Evolutionary conservation across 2,797 vertebrate genomes (phyloP).

Genomic region (Dendrocincla tyrannina): DNA sequence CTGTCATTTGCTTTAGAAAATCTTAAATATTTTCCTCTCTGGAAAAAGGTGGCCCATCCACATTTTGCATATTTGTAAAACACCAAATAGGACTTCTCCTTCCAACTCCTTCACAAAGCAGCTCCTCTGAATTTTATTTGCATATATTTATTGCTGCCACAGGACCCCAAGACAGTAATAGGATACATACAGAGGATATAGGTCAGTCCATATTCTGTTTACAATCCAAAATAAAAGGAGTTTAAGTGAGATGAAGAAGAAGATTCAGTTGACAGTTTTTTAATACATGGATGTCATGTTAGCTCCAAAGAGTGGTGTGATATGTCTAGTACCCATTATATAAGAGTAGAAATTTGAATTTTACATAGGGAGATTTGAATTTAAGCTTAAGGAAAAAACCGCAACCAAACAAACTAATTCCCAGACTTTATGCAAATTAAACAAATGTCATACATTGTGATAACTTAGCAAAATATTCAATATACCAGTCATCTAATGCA

Average conservation of each 20-base stretch:
- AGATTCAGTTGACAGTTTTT: neutral
- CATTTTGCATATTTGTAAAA: neutral
- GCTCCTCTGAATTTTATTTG: neutral
- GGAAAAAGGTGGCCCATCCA: neutral
- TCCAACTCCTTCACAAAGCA: neutral
- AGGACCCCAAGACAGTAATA: neutral
- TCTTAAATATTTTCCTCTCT: neutral
- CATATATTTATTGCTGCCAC: neutral
- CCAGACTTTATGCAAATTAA: neutral
- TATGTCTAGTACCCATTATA: neutral
- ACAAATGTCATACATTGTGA: neutral
- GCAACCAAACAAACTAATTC: neutral
- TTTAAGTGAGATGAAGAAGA: neutral
- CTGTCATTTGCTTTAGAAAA: neutral
- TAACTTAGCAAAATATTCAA: neutral
- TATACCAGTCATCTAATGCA: neutral
- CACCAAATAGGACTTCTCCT: neutral
- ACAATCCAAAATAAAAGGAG: neutral
- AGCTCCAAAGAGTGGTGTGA: neutral
- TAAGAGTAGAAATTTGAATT: neutral
- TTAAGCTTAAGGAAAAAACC: neutral
- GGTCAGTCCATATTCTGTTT: neutral
- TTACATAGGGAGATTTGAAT: neutral
- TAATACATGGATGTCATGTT: neutral
- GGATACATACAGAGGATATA: neutral